Percentiles rank a stretch among this genome's conserved stretches.
Evolutionary conservation across 1,140 invertebrate genomes (phyloP).

Genomic region (Eubasilissa regina): DNA sequence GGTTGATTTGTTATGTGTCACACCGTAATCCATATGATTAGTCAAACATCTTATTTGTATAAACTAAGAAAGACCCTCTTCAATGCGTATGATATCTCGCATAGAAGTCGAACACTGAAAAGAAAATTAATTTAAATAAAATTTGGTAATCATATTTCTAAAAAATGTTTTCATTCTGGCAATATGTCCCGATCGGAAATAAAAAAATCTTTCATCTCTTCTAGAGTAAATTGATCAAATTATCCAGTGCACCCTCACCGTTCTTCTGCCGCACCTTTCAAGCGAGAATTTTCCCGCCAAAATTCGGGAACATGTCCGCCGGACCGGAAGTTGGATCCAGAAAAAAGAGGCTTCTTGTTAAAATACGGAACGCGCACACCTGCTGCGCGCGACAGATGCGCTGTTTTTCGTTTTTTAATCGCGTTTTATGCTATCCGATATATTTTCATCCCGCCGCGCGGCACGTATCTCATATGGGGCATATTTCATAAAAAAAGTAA

Average conservation of each 20-base stretch:
- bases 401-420: not conserved
- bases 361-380: slow-evolving; percentile 26
- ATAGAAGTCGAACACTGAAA: no score
- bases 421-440: not conserved
- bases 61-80: no score
- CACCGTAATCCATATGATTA: no score
- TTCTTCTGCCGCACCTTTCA: not conserved
- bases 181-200: no score
- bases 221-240: not conserved
- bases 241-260: not conserved
- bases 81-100: no score
- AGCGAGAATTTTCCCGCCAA: slow-evolving; percentile 4
- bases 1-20: no score
- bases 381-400: slow-evolving; percentile 29
- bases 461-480: slow-evolving; percentile 9
- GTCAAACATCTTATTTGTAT: no score
- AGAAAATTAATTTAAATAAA: no score
- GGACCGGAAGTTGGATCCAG: slow-evolving; percentile 32
- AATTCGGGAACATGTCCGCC: slow-evolving; percentile 35
- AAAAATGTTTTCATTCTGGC: no score
- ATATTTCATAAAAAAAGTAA: slow-evolving; percentile 9
- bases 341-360: slow-evolving; percentile 19
- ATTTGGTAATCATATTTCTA: no score
- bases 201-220: not conserved
- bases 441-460: slow-evolving; percentile 1